Conservation (phyloP, 2,888 invertebrate genomes). For the Platerodrilus igneus region DNA sequence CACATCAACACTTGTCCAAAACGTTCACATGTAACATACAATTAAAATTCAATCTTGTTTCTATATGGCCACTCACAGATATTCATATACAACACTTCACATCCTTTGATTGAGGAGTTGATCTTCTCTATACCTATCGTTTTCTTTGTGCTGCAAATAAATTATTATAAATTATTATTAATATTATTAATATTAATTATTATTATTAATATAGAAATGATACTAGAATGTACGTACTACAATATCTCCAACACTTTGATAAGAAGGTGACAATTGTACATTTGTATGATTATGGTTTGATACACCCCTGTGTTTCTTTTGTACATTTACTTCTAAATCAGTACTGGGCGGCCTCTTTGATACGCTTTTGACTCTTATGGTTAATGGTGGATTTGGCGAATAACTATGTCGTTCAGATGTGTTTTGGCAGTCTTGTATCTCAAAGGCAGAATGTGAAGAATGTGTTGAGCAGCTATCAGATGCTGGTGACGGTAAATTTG, state of each 20-base stretch:
- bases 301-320: conserved; percentile 35
- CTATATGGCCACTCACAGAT: conserved; percentile 24
- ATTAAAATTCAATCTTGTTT: too few species aligned
- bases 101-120: conserved; percentile 18
- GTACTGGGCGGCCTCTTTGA: conserved; percentile 26
- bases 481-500: conserved; percentile 49
- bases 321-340: conserved; percentile 32
- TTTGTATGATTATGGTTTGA: conserved; percentile 26
- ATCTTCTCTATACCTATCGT: conserved; percentile 18
- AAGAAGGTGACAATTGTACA: conserved; percentile 23
- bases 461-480: conserved; percentile 35
- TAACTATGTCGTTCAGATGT: conserved; percentile 22
- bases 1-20: conserved; percentile 20
- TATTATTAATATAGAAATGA: background rate
- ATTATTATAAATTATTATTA: background rate
- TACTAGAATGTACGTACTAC: conserved; percentile 19
- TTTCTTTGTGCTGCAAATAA: conserved; percentile 16
- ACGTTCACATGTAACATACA: too few species aligned
- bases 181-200: background rate
- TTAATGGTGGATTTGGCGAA: conserved; percentile 19
- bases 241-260: conserved; percentile 22
- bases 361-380: conserved; percentile 23
- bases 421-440: conserved; percentile 42
- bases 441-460: conserved; percentile 31
- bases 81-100: conserved; percentile 19